Evolutionary conservation across 1,140 invertebrate genomes (phyloP).

Genomic region (Euura lappo): DNA sequence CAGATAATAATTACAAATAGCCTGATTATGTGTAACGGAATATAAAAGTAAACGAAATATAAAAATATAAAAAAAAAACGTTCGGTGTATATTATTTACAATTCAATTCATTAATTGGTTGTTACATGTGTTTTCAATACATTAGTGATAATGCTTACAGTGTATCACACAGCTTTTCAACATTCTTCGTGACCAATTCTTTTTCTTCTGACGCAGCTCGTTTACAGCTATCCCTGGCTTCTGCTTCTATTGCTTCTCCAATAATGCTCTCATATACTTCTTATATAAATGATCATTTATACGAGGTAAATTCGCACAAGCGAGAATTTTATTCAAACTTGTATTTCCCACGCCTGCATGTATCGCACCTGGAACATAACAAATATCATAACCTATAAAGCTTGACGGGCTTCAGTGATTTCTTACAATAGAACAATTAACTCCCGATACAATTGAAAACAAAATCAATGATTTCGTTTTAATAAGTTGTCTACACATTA

Average conservation of each 20-base stretch:
- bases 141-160: constrained; percentile 11
- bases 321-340: not conserved
- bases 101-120: constrained; percentile 1
- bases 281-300: constrained; percentile 11
- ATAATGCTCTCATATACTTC: constrained; percentile 14
- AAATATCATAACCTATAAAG: not conserved
- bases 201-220: constrained; percentile 13
- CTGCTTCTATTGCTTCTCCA: constrained; percentile 9
- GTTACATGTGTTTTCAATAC: not conserved
- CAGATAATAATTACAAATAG: not conserved
- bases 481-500: constrained; percentile 7
- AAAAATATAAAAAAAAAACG: not conserved
- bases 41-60: not conserved
- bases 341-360: not conserved
- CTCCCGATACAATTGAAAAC: not conserved
- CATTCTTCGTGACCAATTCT: constrained; percentile 12
- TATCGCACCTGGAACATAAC: constrained; percentile 2
- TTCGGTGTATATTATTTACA: not conserved
- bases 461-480: constrained; percentile 2
- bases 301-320: constrained; percentile 13
- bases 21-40: constrained; percentile 2
- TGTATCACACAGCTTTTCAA: constrained; percentile 8
- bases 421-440: constrained; percentile 4
- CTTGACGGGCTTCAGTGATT: constrained; percentile 6
- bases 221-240: constrained; percentile 15